Evolutionary conservation across 2,888 invertebrate genomes (phyloP).

Genomic region (Kryphioiulus occultus): DNA sequence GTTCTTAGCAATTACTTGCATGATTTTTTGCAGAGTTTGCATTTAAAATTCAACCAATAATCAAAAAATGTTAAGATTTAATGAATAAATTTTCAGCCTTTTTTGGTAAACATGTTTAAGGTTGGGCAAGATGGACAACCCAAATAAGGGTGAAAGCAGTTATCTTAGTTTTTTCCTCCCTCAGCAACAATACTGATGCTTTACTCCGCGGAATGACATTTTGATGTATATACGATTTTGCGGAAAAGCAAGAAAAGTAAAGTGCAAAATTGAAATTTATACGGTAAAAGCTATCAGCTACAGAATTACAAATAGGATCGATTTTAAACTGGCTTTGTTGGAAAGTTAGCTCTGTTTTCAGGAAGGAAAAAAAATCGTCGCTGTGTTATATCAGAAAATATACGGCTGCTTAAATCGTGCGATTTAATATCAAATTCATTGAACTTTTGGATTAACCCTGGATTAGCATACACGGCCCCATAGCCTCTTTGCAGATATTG

Average conservation of each 20-base stretch:
- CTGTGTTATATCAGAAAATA: neutral
- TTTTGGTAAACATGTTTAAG: too few species aligned
- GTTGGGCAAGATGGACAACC: too few species aligned
- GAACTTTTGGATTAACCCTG: constrained; percentile 43
- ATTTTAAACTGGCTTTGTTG: neutral
- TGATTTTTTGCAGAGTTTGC: too few species aligned
- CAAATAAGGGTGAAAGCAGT: too few species aligned
- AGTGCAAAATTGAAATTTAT: constrained; percentile 25
- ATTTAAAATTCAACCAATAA: too few species aligned
- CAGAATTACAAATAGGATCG: constrained; percentile 26
- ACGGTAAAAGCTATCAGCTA: constrained; percentile 20
- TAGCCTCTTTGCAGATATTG: constrained; percentile 4
- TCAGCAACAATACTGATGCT: neutral
- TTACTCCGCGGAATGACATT: neutral
- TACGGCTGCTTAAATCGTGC: neutral
- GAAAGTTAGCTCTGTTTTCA: constrained; percentile 17
- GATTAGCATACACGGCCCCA: neutral
- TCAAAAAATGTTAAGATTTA: too few species aligned
- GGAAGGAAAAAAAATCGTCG: neutral
- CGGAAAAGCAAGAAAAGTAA: neutral
- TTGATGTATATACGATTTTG: constrained; percentile 24
- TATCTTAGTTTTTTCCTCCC: neutral
- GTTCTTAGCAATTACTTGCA: too few species aligned
- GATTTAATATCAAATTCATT: constrained; percentile 36
- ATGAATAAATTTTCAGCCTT: too few species aligned